These are phyloP conservation scores for Polyommatus iphigenia DNA, from an alignment of 2,888 invertebrate genomes.

Conservation along the genomic window DNA sequence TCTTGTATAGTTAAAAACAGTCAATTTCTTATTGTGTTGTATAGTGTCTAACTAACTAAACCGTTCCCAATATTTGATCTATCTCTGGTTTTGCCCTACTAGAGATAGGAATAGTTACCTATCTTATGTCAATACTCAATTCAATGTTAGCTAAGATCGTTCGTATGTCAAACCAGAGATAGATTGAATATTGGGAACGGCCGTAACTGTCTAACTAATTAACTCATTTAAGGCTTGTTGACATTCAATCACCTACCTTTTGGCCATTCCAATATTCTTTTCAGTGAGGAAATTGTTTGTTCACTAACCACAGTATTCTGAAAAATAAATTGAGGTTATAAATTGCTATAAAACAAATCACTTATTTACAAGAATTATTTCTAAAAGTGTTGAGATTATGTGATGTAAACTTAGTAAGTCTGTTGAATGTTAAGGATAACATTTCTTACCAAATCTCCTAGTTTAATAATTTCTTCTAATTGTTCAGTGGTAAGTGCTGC, in stretches of 20 bases:
- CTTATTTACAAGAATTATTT: background rate
- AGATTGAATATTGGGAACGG: too few relatives aligned
- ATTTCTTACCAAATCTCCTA: constrained; percentile 65
- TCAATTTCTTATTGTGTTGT: too few relatives aligned
- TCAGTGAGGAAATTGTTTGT: constrained; percentile 78
- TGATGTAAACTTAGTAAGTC: background rate
- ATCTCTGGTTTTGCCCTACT: too few relatives aligned
- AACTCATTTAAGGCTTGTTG: background rate
- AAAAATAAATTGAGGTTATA: constrained; percentile 33
- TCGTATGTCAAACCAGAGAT: too few relatives aligned
- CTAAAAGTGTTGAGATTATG: background rate
- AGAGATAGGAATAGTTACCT: too few relatives aligned
- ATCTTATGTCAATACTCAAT: too few relatives aligned
- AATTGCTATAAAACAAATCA: background rate
- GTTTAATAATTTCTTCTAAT: constrained; percentile 82
- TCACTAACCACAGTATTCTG: constrained; percentile 65
- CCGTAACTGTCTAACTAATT: too few relatives aligned
- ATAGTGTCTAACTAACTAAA: too few relatives aligned
- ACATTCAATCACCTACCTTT: constrained; percentile 73
- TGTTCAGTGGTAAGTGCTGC: constrained; percentile 76
- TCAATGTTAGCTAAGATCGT: too few relatives aligned
- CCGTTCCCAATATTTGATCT: too few relatives aligned
- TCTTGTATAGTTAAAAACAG: constrained; percentile 20
- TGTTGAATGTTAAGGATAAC: too few relatives aligned
- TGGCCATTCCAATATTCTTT: constrained; percentile 86